These are phyloP conservation scores for Ridgeia piscesae DNA, from an alignment of 1,140 invertebrate species.

Conservation along the genomic window DNA sequence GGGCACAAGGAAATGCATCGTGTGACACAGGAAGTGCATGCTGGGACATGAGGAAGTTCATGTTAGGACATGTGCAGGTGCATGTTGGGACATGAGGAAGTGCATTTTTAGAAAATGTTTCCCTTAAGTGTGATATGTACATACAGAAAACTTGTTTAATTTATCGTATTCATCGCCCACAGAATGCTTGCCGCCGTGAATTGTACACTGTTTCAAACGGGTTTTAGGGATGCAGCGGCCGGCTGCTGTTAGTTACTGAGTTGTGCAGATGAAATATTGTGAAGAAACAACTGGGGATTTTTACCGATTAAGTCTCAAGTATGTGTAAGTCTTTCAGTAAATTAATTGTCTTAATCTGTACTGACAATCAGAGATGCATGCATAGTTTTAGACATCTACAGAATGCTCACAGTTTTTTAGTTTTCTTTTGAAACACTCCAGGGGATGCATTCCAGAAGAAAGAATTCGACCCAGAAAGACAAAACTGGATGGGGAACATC, in stretches of 20 bases:
- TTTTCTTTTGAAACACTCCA: neutral
- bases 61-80: neutral
- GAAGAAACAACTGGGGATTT: neutral
- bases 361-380: neutral
- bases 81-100: neutral
- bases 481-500: neutral
- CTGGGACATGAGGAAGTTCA: neutral
- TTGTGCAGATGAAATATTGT: neutral
- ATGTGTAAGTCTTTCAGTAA: neutral
- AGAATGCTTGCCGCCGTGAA: no score
- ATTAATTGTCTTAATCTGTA: neutral
- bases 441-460: neutral
- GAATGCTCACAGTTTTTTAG: neutral
- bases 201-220: neutral
- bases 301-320: neutral
- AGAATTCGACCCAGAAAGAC: neutral
- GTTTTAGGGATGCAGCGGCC: neutral
- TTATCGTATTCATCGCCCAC: neutral
- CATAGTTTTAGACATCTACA: neutral
- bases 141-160: neutral
- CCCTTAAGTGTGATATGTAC: neutral
- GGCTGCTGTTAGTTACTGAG: neutral
- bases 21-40: neutral
- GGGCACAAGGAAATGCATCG: neutral
- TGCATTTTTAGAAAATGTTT: conserved; percentile 1